Evolutionary conservation across 2,888 invertebrate genomes (phyloP).

Genomic region (Hydrotaea diabolus): DNA sequence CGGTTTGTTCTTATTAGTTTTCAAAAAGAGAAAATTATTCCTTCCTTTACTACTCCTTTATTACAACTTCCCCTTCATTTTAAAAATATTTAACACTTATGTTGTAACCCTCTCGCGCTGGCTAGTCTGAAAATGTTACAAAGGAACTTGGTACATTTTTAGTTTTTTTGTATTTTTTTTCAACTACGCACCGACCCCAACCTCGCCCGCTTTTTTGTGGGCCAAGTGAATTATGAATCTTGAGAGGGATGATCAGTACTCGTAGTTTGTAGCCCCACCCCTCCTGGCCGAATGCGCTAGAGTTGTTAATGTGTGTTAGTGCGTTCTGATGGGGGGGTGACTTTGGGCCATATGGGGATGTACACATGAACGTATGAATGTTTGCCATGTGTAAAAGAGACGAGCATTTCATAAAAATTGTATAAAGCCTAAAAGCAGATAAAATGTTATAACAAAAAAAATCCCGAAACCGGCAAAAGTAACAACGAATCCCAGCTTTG

Average conservation of each 20-base stretch:
- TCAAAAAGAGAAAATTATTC: too few relatives aligned
- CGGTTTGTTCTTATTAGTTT: too few relatives aligned
- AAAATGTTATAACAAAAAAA: slow-evolving; percentile 48
- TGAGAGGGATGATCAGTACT: slow-evolving; percentile 46
- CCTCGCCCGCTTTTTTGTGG: too few relatives aligned
- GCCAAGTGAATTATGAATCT: slow-evolving; percentile 53
- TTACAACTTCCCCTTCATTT: too few relatives aligned
- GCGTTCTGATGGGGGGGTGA: not conserved
- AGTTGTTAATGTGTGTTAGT: slow-evolving; percentile 4
- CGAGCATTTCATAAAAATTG: slow-evolving; percentile 50
- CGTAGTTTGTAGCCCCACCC: too few relatives aligned
- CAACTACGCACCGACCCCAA: not conserved
- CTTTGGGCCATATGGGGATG: not conserved
- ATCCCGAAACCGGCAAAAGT: not conserved
- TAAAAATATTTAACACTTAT: too few relatives aligned
- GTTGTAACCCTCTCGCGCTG: not conserved
- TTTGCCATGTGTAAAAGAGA: slow-evolving; percentile 31
- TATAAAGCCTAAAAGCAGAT: slow-evolving; percentile 64
- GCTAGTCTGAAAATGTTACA: slow-evolving; percentile 1
- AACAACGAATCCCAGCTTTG: slow-evolving; percentile 42
- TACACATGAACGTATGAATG: too few relatives aligned
- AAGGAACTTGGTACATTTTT: slow-evolving; percentile 39
- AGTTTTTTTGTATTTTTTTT: slow-evolving; percentile 26
- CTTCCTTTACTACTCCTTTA: too few relatives aligned
- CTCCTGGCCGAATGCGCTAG: too few relatives aligned